Evolutionary conservation across 2,113 vertebrate species (phyloP).

Genomic region (Clarias batrachus): DNA sequence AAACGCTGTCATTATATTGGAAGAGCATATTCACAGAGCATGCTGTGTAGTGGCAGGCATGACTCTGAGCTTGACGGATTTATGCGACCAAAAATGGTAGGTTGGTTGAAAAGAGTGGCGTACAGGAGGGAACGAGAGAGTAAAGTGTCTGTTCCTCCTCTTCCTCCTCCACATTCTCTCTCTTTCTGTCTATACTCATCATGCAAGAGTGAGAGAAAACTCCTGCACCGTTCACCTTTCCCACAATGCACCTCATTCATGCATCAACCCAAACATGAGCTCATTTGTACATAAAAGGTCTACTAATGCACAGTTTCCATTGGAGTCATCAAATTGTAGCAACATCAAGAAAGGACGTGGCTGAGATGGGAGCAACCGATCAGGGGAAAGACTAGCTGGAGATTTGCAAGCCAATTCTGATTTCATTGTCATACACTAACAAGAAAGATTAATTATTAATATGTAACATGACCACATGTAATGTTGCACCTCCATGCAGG

Average conservation of each 20-base stretch:
- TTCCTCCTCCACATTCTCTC: neutral
- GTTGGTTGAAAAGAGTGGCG: neutral
- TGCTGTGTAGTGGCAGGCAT: neutral
- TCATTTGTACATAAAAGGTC: constrained; percentile 22
- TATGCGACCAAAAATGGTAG: constrained; percentile 9
- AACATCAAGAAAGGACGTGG: neutral
- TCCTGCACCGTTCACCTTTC: neutral
- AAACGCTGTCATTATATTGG: constrained; percentile 10
- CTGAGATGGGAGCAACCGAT: neutral
- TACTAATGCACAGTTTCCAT: constrained; percentile 9
- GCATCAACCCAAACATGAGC: neutral
- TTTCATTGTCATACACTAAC: neutral
- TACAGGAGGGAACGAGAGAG: neutral
- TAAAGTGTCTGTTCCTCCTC: neutral
- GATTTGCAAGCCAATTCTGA: neutral
- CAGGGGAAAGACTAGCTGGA: neutral
- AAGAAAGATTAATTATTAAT: constrained; percentile 4
- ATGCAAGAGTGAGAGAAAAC: neutral
- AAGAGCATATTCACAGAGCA: neutral
- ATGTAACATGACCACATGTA: neutral
- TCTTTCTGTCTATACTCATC: neutral
- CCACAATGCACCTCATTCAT: constrained; percentile 25
- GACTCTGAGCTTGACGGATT: constrained; percentile 6
- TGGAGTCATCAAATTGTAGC: neutral
- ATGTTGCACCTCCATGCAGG: neutral